These are phyloP conservation scores for Serinus canaria DNA, from an alignment of 2,113 vertebrate genomes.

Conservation along the genomic window DNA sequence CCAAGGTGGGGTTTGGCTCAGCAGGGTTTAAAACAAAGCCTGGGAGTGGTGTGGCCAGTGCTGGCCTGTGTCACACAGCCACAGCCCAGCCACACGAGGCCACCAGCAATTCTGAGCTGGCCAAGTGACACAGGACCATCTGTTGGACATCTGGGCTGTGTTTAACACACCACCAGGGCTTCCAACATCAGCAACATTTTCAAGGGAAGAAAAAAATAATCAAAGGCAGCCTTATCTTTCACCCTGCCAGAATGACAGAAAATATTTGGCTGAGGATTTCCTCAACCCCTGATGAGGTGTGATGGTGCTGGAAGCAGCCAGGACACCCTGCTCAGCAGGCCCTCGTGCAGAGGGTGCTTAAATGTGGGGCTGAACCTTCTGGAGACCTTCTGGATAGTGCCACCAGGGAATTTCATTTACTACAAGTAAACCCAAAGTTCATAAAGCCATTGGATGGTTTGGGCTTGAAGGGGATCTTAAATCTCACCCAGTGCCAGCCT, in stretches of 20 bases:
- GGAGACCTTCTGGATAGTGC: background rate
- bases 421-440: background rate
- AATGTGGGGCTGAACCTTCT: background rate
- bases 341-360: fast-evolving
- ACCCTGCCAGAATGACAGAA: background rate
- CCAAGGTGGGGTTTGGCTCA: background rate
- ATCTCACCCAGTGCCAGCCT: background rate
- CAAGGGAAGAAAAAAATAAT: background rate
- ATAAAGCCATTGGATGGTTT: background rate
- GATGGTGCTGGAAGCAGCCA: fast-evolving
- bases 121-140: background rate
- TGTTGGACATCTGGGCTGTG: background rate
- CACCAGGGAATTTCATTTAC: background rate
- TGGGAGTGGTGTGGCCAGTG: fast-evolving
- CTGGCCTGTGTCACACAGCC: background rate
- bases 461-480: background rate
- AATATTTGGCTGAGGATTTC: background rate
- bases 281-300: background rate
- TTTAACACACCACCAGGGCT: background rate
- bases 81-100: background rate
- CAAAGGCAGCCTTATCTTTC: background rate
- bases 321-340: background rate
- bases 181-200: background rate
- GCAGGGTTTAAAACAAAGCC: background rate
- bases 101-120: background rate